Evolutionary conservation across 1,140 invertebrate genomes (phyloP), one percentile per base, ranked within the genome.

Genomic region (Drosophila bocqueti): DNA sequence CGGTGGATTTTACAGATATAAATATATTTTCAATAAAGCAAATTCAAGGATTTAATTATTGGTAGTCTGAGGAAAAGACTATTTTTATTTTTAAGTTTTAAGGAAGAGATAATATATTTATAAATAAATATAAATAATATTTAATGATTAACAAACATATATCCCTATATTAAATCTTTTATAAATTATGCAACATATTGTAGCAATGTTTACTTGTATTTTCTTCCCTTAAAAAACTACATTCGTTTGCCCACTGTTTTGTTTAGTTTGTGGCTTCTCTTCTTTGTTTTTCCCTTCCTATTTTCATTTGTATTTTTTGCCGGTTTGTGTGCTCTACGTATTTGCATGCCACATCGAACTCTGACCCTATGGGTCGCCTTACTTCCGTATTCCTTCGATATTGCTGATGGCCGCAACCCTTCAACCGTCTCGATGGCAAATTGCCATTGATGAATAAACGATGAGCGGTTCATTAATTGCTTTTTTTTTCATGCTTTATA

Each of bases 371-470:
- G 26, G n/a, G 21, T 52, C 4, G 29, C 11, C 61, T 34, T 21
- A 52, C 40, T 63, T 66, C 36, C 36, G 34, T 16, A 43, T 50
- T 46, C 42, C 18, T 16, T 46, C 38, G 47, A 54, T 52, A 54
- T 65, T 29, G 46, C 18, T 18, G 43, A 45, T 66, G 52, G 61
- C 61, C 57, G 65, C 74, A 59, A 52, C 58, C 68, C 52, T 16
- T 38, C 8, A 6, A 6, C 8, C 34, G 50, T 36, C 13, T 38
- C 46, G 60, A 52, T 65, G 49, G 75, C 62, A 59, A 76, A 71
- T 58, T 77, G 82, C 82, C 81, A 85, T 81, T 78, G 74, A 81
- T 85, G 68, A 81, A 85, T 78, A 74, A 85, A 59, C 64, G 63
- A 60, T 72, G 69, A 72, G 57, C 58, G 69, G 52, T 55, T 45